These are phyloP conservation scores for Caenorhabditis drosophilae DNA, from an alignment of 2,888 invertebrate genomes.

Conservation along the genomic window DNA sequence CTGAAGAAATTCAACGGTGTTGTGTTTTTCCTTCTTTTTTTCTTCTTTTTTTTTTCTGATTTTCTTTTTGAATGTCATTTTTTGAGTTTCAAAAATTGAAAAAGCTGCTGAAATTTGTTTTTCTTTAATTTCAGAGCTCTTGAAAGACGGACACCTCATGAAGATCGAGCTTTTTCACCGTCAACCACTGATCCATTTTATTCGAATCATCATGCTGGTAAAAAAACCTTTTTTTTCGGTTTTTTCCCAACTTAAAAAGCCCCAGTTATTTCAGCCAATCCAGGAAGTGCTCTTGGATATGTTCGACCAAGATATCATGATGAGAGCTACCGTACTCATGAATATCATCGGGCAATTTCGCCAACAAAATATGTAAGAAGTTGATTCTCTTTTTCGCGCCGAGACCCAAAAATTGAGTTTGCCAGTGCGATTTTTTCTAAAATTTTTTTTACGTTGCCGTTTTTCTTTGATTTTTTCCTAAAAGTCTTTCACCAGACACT, in stretches of 20 bases:
- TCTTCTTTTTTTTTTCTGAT: slow-evolving; percentile 23
- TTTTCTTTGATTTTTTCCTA: too few relatives aligned
- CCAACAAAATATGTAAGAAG: slow-evolving; percentile 40
- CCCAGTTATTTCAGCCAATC: slow-evolving; percentile 3
- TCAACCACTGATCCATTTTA: slow-evolving; percentile 39
- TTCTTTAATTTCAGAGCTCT: slow-evolving; percentile 38
- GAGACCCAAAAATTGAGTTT: too few relatives aligned
- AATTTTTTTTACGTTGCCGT: too few relatives aligned
- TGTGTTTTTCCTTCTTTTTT: slow-evolving; percentile 22
- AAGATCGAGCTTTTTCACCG: slow-evolving; percentile 38
- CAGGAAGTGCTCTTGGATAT: slow-evolving; percentile 36
- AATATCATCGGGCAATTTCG: slow-evolving; percentile 20
- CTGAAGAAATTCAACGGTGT: slow-evolving; percentile 58
- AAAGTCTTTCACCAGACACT: too few relatives aligned
- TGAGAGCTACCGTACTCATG: slow-evolving; percentile 41
- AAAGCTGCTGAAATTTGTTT: too few relatives aligned
- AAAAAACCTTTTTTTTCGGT: neutral
- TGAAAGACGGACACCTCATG: slow-evolving; percentile 37
- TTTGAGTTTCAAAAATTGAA: neutral
- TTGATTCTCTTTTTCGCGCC: neutral
- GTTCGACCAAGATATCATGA: slow-evolving; percentile 50
- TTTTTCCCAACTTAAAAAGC: too few relatives aligned
- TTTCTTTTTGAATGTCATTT: neutral
- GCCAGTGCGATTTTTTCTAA: too few relatives aligned
- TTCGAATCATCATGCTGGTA: slow-evolving; percentile 29